phyloP scores from a whole-genome alignment of 1,140 invertebrate genomes.

The Penaeus chinensis region DNA sequence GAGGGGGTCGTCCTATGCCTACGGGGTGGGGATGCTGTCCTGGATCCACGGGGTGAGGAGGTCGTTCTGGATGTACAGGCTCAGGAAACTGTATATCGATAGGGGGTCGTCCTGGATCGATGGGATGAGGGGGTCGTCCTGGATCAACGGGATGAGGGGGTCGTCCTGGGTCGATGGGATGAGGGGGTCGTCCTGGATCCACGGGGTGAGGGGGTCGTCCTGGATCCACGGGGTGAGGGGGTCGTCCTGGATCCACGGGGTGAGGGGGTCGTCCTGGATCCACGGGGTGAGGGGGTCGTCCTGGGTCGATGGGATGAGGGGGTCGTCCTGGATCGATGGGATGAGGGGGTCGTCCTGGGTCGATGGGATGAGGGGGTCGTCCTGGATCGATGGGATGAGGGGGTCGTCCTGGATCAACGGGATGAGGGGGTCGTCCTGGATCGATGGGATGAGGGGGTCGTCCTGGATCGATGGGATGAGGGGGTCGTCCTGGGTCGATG shows the following conservation, averaged over 20 bases:
- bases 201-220: not conserved
- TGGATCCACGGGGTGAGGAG: no score
- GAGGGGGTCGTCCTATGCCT: no score
- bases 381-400: not conserved
- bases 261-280: not conserved
- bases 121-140: not conserved
- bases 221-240: not conserved
- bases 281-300: not conserved
- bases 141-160: not conserved
- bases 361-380: not conserved
- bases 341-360: not conserved
- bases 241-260: not conserved
- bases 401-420: not conserved
- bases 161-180: not conserved
- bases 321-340: not conserved
- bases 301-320: not conserved
- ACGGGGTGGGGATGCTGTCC: no score
- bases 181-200: not conserved
- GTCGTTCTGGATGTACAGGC: no score
- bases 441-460: not conserved
- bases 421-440: slow-evolving; percentile 4
- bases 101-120: not conserved
- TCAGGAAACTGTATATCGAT: no score
- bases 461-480: not conserved
- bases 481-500: not conserved